Evolutionary conservation across 2,113 vertebrate genomes (phyloP).

Genomic region (Oostethus manadensis): DNA sequence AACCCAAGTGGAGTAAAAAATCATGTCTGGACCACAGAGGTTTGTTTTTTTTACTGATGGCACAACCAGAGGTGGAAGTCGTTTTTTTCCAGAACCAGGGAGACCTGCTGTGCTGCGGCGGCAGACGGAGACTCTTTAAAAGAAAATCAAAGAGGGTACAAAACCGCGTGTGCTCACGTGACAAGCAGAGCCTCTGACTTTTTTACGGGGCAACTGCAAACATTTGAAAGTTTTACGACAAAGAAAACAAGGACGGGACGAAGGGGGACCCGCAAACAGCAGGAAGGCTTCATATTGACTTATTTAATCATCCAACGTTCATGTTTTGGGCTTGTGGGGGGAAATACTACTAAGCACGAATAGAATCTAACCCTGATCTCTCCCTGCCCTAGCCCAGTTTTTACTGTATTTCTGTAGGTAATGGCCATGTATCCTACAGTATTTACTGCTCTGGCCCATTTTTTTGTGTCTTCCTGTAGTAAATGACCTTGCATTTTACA

Average conservation of each 20-base stretch:
- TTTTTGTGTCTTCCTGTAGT: too few species aligned
- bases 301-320: neutral
- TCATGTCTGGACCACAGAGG: conserved; percentile 15
- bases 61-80: too few species aligned
- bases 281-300: neutral
- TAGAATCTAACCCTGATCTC: too few species aligned
- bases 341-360: too few species aligned
- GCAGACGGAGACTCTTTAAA: neutral
- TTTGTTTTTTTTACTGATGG: neutral
- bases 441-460: too few species aligned
- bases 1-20: conserved; percentile 16
- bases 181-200: too few species aligned
- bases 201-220: neutral
- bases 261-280: neutral
- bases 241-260: neutral
- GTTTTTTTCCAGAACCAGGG: too few species aligned
- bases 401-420: too few species aligned
- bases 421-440: too few species aligned
- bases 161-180: neutral
- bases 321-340: too few species aligned
- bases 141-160: conserved; percentile 2
- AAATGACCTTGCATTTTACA: too few species aligned
- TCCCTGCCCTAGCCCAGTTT: too few species aligned
- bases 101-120: conserved; percentile 1
- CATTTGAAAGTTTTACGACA: conserved; percentile 2